Evolutionary conservation across 2,113 vertebrate species (phyloP).

Genomic region (Rhizomys pruinosus): DNA sequence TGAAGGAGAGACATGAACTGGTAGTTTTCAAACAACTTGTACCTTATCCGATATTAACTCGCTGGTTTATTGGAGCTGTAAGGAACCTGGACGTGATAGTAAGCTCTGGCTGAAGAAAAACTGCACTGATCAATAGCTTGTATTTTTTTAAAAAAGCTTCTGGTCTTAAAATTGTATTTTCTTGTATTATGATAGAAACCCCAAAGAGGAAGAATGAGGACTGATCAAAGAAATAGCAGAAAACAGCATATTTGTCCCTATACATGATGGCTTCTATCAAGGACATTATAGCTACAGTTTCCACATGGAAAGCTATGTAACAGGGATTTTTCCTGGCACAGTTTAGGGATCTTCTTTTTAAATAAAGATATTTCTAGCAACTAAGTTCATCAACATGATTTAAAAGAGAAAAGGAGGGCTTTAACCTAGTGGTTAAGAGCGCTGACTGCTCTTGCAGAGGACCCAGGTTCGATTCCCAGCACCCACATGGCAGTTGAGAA

Average conservation of each 20-base stretch:
- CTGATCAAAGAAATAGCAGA: conserved; percentile 80
- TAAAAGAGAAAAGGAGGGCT: no score
- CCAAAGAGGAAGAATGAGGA: conserved; percentile 78
- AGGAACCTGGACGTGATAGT: conserved; percentile 77
- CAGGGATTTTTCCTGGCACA: background rate
- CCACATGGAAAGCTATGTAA: conserved; percentile 12
- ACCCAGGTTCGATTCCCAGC: no score
- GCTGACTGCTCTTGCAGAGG: no score
- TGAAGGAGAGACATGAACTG: conserved; percentile 42
- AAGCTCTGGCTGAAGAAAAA: conserved; percentile 77
- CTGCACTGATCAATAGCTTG: conserved; percentile 81
- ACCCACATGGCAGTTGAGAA: no score
- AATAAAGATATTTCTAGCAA: conserved; percentile 52
- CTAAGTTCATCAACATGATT: background rate
- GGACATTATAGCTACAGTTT: conserved; percentile 57
- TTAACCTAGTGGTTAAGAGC: no score
- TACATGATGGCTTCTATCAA: conserved; percentile 63
- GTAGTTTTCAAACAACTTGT: conserved; percentile 77
- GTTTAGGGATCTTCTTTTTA: conserved; percentile 37
- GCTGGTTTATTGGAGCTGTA: conserved; percentile 77
- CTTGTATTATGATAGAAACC: conserved; percentile 82
- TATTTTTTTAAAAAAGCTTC: conserved; percentile 85
- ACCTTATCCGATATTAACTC: conserved; percentile 81
- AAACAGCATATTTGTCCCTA: conserved; percentile 73
- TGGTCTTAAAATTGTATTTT: conserved; percentile 87